These are phyloP conservation scores for Callitettix versicolor DNA, from an alignment of 1,140 invertebrate genomes.

Conservation along the genomic window DNA sequence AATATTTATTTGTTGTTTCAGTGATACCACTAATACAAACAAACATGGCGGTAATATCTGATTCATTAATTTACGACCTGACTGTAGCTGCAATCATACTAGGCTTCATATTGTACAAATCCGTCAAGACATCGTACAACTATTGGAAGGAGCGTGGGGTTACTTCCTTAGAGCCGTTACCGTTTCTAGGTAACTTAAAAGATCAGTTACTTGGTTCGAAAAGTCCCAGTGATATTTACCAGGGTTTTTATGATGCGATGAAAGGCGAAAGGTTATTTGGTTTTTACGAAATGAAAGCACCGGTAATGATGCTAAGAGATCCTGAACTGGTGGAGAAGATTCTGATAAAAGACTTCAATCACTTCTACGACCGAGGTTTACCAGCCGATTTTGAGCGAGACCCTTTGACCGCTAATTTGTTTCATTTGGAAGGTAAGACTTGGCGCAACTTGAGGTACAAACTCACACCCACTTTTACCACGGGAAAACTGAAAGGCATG, in stretches of 20 bases:
- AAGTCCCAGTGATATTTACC: conserved; percentile 21
- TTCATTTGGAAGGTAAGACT: background rate
- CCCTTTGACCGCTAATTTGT: background rate
- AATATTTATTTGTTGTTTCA: too few species aligned
- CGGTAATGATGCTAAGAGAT: conserved; percentile 40
- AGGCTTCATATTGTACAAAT: too few species aligned
- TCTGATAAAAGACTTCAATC: conserved; percentile 44
- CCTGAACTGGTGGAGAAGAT: conserved; percentile 48
- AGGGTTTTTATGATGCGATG: conserved; percentile 14
- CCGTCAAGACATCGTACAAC: conserved; percentile 26
- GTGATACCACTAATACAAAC: too few species aligned
- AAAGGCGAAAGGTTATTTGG: conserved; percentile 24
- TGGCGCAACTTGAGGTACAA: conserved; percentile 28
- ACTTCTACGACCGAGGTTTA: conserved; percentile 38
- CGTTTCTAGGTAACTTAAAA: conserved; percentile 38
- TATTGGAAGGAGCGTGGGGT: conserved; percentile 31
- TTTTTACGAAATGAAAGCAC: conserved; percentile 34
- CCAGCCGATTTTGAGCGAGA: conserved; percentile 33
- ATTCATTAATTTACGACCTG: too few species aligned
- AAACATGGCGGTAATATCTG: too few species aligned
- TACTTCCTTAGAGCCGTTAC: conserved; percentile 29
- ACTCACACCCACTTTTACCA: conserved; percentile 37
- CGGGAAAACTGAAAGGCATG: conserved; percentile 39
- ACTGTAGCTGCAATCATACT: too few species aligned
- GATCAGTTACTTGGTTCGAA: conserved; percentile 30